Base-by-base conservation (phyloP, 2,113 vertebrate genomes). In the Polyodon spathula region DNA sequence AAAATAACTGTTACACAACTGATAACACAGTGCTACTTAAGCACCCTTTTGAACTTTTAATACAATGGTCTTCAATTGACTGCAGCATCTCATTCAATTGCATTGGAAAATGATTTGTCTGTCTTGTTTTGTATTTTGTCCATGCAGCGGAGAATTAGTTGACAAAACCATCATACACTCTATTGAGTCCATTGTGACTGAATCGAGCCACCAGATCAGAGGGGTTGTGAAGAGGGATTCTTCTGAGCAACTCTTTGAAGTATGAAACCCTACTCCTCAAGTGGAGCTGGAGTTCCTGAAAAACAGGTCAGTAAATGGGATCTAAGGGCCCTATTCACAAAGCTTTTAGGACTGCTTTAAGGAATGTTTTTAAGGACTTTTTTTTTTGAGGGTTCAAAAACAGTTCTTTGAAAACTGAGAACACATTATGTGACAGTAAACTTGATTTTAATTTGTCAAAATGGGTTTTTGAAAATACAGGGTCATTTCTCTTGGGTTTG, bases 221-320 rank as follows among this genome's bases (percentile, higher is more conserved):
- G 70, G 10, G 1, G 89, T 89, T 1, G 75, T 99, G 51, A 89
- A 76, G 71, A 95, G 78, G 60, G 89, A 94, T 50, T 92, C 92
- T 6, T 88, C 84, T 4, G 90, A 91, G 56, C 68, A 66, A 0
- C 81, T 96, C 41, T 67, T 90, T 16, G 79, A 82, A 55, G 90
- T 87, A 63, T 78, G 66, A 62, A 82, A 84, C 58, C 88, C 91
- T 1, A 87, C 63, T 2, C 93, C 94, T 0, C 75, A 63, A 27
- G 76, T 81, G n/a, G 95, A 97, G 40, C 59, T 98, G 68, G 82
- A 89, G 15, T 97, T 97, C 83, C 97, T 94, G 94, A 91, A 72
- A 68, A 89, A 63, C 85, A 93, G 95, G 96, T 98, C 55, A 64
- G 42, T 58, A 5, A 40, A 53, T 44, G 4, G 16, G 27, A 27